Evolutionary conservation across 2,888 invertebrate species (phyloP), one percentile per base, ranked within the genome.

Genomic region (Phaonia tiefii): DNA sequence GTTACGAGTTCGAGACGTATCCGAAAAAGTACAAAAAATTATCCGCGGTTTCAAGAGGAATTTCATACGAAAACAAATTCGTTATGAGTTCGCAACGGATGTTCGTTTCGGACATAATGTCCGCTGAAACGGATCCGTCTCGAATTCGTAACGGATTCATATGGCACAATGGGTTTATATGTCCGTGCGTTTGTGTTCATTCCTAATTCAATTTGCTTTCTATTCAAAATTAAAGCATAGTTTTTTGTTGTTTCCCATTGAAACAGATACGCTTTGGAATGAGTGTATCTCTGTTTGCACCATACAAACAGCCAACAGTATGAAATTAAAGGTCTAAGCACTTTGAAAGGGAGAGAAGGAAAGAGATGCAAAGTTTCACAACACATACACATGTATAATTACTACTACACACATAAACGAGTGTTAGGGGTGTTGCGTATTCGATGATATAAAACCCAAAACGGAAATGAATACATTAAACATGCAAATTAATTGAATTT

Each of bases 401-500:
- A 31, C 8, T 7, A 49, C n/a, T 60, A 39, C 54, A 10, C 60
- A 60, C 37, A 5, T 20, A 15, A 63, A 37, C 22, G 39, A 66
- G 46, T 49, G 46, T 17, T 63, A 13, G 13, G 26, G 56, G 11
- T 44, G 58, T 56, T 17, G 25, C 39, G 22, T 39, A 39, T 75
- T 20, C n/a, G 3, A 8, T 74, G 17, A 17, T 54, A 54, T 69
- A 37, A 63, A 69, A 20, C 13, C 46, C 15, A 51, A 37, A 78
- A 69, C 54, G 75, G 20, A 79, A 54, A 67, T 66, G 66, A 74
- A 77, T 77, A 63, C 67, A 82, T 83, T 81, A 79, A 77, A 74
- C 74, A 83, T 84, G 82, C 79, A 83, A 82, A 84, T 82, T 82
- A 84, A 84, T 83, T 82, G 75, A 75, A 79, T 82, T 79, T 78